Percentiles rank a stretch among this genome's conserved stretches.
phyloP scores from a whole-genome alignment of 2,888 invertebrate species.

The Torymus texanus region DNA sequence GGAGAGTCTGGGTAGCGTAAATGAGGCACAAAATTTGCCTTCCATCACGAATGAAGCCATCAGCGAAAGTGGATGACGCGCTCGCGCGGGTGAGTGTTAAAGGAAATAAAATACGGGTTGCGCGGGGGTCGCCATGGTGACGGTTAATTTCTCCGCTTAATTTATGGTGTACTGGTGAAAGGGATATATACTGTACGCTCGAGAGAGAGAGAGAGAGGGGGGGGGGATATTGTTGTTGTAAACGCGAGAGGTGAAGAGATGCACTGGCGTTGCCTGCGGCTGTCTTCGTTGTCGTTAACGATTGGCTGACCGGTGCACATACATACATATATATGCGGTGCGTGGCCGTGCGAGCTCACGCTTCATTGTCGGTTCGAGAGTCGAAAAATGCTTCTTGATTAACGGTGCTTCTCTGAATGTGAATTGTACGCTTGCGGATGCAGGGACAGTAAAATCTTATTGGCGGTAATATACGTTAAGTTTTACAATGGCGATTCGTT shows the following conservation, averaged over 20 bases:
- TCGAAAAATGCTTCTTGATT: too few species aligned
- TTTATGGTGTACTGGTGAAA: slow-evolving; percentile 68
- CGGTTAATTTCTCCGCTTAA: slow-evolving; percentile 68
- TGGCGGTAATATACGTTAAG: too few species aligned
- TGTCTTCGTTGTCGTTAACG: too few species aligned
- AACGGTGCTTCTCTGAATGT: too few species aligned
- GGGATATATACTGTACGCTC: slow-evolving; percentile 49
- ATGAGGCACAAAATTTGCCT: slow-evolving; percentile 58
- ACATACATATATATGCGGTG: too few species aligned
- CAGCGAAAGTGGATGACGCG: slow-evolving; percentile 64
- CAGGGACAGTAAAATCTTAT: too few species aligned
- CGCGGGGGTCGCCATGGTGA: slow-evolving; percentile 53
- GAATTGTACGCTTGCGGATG: too few species aligned
- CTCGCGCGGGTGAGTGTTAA: slow-evolving; percentile 34
- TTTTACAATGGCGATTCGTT: too few species aligned
- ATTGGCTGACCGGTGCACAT: too few species aligned
- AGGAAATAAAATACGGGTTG: slow-evolving; percentile 63
- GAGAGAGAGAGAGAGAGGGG: background rate
- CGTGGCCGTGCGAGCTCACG: too few species aligned
- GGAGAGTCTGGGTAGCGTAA: slow-evolving; percentile 40
- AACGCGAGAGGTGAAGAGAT: background rate
- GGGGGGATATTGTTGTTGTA: slow-evolving; percentile 27
- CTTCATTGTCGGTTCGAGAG: too few species aligned
- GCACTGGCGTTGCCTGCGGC: background rate
- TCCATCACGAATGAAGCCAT: slow-evolving; percentile 63